Evolutionary conservation across 2,113 vertebrate species (phyloP).

Genomic region (Mastomys natalensis): DNA sequence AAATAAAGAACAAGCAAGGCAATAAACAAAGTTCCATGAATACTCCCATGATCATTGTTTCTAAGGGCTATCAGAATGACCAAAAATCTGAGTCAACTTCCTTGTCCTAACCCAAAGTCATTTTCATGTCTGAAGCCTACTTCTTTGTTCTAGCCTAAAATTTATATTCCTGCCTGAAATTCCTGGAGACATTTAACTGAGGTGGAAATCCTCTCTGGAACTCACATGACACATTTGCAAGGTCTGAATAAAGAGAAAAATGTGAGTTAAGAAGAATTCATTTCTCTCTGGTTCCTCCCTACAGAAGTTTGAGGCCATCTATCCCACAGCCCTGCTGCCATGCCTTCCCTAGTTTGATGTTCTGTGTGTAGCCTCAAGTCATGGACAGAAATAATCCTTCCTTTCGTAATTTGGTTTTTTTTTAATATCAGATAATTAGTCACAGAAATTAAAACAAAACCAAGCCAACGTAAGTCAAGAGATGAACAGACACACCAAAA

Average conservation of each 20-base stretch:
- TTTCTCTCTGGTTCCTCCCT: background rate
- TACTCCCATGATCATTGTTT: no score
- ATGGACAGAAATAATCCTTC: background rate
- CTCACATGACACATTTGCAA: background rate
- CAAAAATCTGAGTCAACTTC: no score
- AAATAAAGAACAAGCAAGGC: no score
- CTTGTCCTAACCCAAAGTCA: no score
- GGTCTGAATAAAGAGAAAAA: background rate
- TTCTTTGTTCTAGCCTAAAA: no score
- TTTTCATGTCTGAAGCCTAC: no score
- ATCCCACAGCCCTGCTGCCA: background rate
- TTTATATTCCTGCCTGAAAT: no score
- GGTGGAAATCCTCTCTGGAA: background rate
- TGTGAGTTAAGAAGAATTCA: background rate
- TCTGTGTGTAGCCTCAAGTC: background rate
- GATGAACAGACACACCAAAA: background rate
- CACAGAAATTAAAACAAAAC: background rate
- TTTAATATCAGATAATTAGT: background rate
- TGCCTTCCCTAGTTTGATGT: background rate
- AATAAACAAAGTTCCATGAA: no score
- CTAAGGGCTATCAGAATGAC: no score
- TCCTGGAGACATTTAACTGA: background rate
- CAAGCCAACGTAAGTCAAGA: background rate
- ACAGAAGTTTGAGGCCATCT: background rate
- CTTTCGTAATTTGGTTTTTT: background rate